Evolutionary conservation across 2,888 invertebrate species (phyloP).

Genomic region (Scaptomyza tumidula): DNA sequence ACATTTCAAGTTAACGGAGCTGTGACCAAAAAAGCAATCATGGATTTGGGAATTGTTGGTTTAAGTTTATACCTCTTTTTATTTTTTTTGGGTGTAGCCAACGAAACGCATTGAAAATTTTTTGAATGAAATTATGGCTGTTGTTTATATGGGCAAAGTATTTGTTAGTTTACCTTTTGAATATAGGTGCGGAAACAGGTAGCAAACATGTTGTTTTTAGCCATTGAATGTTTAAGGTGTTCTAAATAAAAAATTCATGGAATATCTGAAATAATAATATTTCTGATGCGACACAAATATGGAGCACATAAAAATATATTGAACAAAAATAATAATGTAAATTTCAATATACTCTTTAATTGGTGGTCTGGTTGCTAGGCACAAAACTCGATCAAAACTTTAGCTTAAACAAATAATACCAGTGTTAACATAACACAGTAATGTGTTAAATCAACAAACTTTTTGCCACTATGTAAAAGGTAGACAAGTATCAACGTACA

Average conservation of each 20-base stretch:
- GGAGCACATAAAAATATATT: too few species aligned
- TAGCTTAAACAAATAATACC: neutral
- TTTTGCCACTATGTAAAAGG: constrained; percentile 15
- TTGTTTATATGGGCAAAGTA: constrained; percentile 8
- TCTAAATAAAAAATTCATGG: neutral
- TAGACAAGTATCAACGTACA: constrained; percentile 6
- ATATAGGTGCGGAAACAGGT: constrained; percentile 26
- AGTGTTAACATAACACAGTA: neutral
- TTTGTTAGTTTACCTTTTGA: constrained; percentile 9
- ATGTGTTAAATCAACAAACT: neutral
- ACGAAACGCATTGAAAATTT: constrained; percentile 21
- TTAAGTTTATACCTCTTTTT: constrained; percentile 1
- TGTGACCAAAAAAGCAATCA: constrained; percentile 41
- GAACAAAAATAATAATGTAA: too few species aligned
- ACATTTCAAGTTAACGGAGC: constrained; percentile 62
- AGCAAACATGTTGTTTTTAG: constrained; percentile 1
- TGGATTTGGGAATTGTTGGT: constrained; percentile 33
- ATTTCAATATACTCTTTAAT: too few species aligned
- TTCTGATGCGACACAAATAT: too few species aligned
- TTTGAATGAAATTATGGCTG: constrained; percentile 38
- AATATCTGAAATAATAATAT: too few species aligned
- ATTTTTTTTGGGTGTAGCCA: constrained; percentile 31
- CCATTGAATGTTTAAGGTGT: neutral
- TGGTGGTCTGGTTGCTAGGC: too few species aligned
- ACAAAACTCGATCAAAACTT: neutral